Conservation (phyloP, 2,888 invertebrate species). For the Tetanocera ferruginea region DNA sequence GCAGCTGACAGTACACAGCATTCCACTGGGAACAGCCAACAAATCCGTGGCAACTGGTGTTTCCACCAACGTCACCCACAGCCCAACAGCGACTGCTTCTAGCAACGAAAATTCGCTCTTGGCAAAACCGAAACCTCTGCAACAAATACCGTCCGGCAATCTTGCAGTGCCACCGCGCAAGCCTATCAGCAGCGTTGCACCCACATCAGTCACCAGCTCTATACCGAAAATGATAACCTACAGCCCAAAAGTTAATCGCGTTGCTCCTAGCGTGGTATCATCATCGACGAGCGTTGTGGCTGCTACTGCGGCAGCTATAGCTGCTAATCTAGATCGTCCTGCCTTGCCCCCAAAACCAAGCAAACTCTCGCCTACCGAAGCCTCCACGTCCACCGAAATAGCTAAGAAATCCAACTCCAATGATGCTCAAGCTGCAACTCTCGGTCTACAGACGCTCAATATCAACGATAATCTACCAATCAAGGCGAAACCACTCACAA, state of each 20-base stretch:
- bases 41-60: slow-evolving; percentile 67
- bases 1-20: slow-evolving; percentile 73
- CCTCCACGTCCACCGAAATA: slow-evolving; percentile 46
- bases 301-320: slow-evolving; percentile 45
- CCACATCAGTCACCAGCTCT: slow-evolving; percentile 75
- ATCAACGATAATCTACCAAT: slow-evolving; percentile 73
- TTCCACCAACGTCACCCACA: slow-evolving; percentile 58
- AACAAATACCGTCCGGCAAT: slow-evolving; percentile 56
- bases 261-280: slow-evolving; percentile 66
- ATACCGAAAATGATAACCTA: slow-evolving; percentile 69
- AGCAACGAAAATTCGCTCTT: slow-evolving; percentile 43
- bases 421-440: slow-evolving; percentile 44
- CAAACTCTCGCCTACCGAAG: slow-evolving; percentile 70
- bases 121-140: slow-evolving; percentile 67
- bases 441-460: slow-evolving; percentile 62
- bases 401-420: slow-evolving; percentile 24
- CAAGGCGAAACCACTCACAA: slow-evolving; percentile 86
- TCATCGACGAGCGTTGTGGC: slow-evolving; percentile 25
- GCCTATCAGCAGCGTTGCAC: slow-evolving; percentile 89
- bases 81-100: slow-evolving; percentile 37
- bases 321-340: slow-evolving; percentile 75
- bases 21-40: slow-evolving; percentile 70
- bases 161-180: slow-evolving; percentile 75
- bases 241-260: slow-evolving; percentile 71
- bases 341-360: slow-evolving; percentile 87